Percentiles rank a stretch among this genome's conserved stretches.
Conservation (phyloP, 2,888 invertebrate species). For the Cecidostiba fungosa region DNA sequence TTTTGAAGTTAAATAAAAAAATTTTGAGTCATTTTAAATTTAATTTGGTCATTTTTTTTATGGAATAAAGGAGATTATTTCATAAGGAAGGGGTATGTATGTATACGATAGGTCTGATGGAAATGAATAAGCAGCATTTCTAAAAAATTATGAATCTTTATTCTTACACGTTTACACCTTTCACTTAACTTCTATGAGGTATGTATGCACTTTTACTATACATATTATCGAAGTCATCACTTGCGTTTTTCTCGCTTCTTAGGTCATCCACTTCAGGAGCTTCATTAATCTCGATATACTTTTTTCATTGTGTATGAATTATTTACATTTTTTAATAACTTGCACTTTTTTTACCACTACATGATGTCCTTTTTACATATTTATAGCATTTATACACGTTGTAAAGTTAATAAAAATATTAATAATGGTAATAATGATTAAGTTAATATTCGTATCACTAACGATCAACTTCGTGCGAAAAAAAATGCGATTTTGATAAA, state of each 20-base stretch:
- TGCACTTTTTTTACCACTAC: conserved; percentile 43
- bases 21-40: background rate
- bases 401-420: conserved; percentile 48
- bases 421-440: background rate
- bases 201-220: conserved; percentile 50
- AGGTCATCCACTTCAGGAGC: conserved; percentile 43
- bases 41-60: background rate
- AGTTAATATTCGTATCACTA: background rate
- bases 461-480: conserved; percentile 26
- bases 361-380: conserved; percentile 51
- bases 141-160: conserved; percentile 60
- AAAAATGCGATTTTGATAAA: conserved; percentile 42
- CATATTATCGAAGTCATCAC: conserved; percentile 49
- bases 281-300: conserved; percentile 43
- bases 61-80: background rate
- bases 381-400: conserved; percentile 59
- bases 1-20: no score
- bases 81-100: background rate
- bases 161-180: conserved; percentile 61
- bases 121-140: conserved; percentile 46
- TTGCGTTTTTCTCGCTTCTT: conserved; percentile 38
- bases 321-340: conserved; percentile 62
- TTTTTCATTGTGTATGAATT: conserved; percentile 43
- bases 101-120: background rate
- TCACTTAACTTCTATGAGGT: conserved; percentile 58